Evolutionary conservation across 1,140 invertebrate genomes (phyloP).

Genomic region (Drosophila nebulosa): DNA sequence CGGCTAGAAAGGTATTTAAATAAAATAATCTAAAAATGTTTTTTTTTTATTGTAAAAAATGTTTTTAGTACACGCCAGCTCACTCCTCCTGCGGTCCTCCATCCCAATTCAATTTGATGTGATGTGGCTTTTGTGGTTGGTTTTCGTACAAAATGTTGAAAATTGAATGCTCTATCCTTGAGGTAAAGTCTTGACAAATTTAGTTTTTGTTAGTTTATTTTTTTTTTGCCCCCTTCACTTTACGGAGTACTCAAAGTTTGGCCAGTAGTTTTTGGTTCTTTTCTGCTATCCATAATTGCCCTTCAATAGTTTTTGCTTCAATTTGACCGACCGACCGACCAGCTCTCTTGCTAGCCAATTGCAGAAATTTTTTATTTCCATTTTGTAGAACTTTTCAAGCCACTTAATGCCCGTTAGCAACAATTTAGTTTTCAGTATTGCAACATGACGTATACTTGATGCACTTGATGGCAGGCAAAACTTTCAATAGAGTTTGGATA

Average conservation of each 20-base stretch:
- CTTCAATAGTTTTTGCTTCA: conserved; percentile 30
- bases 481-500: conserved; percentile 45
- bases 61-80: background rate
- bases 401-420: conserved; percentile 53
- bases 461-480: conserved; percentile 24
- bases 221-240: conserved; percentile 2
- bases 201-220: background rate
- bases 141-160: background rate
- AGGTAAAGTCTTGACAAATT: background rate
- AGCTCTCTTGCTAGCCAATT: conserved; percentile 9
- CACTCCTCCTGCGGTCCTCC: background rate
- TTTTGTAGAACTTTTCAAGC: conserved; percentile 39
- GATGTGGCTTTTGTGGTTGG: conserved; percentile 12
- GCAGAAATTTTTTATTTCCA: background rate
- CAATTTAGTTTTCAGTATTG: conserved; percentile 30
- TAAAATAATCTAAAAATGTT: conserved; percentile 7
- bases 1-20: background rate
- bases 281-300: conserved; percentile 17
- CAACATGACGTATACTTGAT: conserved; percentile 48
- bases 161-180: background rate
- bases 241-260: background rate
- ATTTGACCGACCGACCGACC: conserved; percentile 15
- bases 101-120: background rate
- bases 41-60: background rate
- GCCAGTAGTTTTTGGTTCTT: conserved; percentile 16